A percentile compares a stretch with the other conserved stretches of the same genome.
These are phyloP conservation scores for Acropora tenuis DNA, from an alignment of 64 coral and sea anemone genomes.

Conservation along the genomic window DNA sequence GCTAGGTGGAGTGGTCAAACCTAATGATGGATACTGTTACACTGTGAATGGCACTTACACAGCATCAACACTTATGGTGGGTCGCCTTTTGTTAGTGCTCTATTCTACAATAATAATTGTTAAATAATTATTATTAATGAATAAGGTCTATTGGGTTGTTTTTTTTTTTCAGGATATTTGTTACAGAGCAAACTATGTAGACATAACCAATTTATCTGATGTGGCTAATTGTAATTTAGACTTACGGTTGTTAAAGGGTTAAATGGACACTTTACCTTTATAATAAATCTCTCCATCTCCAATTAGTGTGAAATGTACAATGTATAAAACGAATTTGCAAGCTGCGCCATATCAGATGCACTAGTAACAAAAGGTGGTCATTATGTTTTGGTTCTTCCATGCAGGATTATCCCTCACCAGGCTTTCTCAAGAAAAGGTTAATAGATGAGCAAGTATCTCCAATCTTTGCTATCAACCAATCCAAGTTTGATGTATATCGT, in stretches of 20 bases:
- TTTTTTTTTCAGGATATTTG: too few species aligned
- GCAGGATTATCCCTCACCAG: slow-evolving; percentile 88
- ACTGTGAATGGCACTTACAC: slow-evolving; percentile 42
- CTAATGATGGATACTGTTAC: slow-evolving; percentile 80
- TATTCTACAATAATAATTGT: too few species aligned
- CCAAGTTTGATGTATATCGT: slow-evolving; percentile 1
- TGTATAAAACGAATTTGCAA: too few species aligned
- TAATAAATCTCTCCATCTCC: too few species aligned
- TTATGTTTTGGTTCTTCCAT: background rate
- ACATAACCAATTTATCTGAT: too few species aligned
- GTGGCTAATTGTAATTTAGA: too few species aligned
- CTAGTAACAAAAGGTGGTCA: background rate
- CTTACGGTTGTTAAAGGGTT: too few species aligned
- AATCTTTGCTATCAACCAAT: slow-evolving; percentile 82
- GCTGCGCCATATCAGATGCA: background rate
- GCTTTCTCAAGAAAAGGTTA: slow-evolving; percentile 66
- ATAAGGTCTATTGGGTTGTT: too few species aligned
- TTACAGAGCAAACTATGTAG: too few species aligned
- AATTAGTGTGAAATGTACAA: too few species aligned
- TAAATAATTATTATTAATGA: too few species aligned
- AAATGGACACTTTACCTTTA: too few species aligned
- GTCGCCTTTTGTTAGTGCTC: background rate
- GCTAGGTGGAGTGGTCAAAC: slow-evolving; percentile 82
- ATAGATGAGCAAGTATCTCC: slow-evolving; percentile 79
- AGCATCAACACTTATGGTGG: slow-evolving; percentile 72